Evolutionary conservation across 2,888 invertebrate species (phyloP).

Genomic region (Aporophyla nigra): DNA sequence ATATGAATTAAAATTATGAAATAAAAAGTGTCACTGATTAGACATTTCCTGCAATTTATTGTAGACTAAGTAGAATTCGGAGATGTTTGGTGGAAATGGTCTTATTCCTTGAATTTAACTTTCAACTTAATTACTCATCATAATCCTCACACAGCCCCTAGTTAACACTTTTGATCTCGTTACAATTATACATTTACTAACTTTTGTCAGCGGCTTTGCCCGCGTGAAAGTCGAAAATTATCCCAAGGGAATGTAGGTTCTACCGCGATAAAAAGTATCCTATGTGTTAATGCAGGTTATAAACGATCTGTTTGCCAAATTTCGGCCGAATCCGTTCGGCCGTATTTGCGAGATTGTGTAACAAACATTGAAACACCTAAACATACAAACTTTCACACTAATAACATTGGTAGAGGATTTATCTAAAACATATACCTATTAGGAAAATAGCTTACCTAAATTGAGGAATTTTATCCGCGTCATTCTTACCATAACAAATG

Average conservation of each 20-base stretch:
- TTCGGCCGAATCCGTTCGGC: too few species aligned
- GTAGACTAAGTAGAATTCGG: slow-evolving; percentile 7
- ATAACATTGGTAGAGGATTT: too few species aligned
- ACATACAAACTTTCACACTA: too few species aligned
- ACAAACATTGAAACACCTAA: too few species aligned
- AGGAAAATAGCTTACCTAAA: background rate
- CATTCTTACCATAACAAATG: background rate
- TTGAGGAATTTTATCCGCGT: background rate
- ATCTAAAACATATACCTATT: background rate
- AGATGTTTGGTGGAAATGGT: background rate
- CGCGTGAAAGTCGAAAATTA: too few species aligned
- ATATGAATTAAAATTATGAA: slow-evolving; percentile 60
- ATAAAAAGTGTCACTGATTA: slow-evolving; percentile 56
- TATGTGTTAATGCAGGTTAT: too few species aligned
- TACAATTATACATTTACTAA: too few species aligned
- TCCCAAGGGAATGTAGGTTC: too few species aligned
- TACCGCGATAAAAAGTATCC: too few species aligned
- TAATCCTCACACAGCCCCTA: background rate
- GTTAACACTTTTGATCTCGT: background rate
- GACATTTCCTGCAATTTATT: slow-evolving; percentile 38
- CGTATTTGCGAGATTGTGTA: too few species aligned
- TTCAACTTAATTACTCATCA: background rate
- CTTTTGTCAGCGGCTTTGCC: too few species aligned
- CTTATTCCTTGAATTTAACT: background rate
- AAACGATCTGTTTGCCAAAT: too few species aligned